Percentiles rank a stretch among this genome's conserved stretches.
These are phyloP conservation scores for Fissipunctia ypsillon DNA, from an alignment of 2,888 invertebrate species.

Conservation along the genomic window DNA sequence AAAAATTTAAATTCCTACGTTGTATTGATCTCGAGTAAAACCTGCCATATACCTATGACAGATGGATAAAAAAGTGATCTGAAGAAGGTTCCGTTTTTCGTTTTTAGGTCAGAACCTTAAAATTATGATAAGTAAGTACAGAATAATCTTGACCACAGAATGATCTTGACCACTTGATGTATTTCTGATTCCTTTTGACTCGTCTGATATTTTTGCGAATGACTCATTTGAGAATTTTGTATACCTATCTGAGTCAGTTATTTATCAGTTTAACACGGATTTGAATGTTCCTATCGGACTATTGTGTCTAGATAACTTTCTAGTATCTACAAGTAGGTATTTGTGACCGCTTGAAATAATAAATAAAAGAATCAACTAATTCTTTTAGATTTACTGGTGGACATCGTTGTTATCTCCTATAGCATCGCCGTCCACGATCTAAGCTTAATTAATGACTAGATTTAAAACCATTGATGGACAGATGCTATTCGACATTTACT, in stretches of 20 bases:
- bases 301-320: background rate
- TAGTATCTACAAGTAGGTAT: background rate
- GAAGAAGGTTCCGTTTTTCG: background rate
- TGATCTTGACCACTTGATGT: background rate
- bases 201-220: background rate
- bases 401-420: too few species aligned
- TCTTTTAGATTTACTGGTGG: background rate
- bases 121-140: background rate
- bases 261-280: conserved; percentile 3
- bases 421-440: background rate
- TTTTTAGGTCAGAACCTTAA: background rate
- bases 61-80: background rate
- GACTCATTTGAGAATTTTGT: background rate
- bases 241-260: background rate
- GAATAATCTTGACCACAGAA: too few species aligned
- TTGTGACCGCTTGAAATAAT: background rate
- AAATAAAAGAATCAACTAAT: background rate
- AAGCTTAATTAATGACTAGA: background rate
- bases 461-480: too few species aligned
- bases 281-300: background rate
- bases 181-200: background rate
- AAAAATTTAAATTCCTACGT: background rate
- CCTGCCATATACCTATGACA: too few species aligned
- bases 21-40: background rate
- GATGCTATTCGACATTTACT: too few species aligned